Base-by-base conservation (phyloP, 2,888 invertebrate genomes). In the Drosophila koepferae region DNA sequence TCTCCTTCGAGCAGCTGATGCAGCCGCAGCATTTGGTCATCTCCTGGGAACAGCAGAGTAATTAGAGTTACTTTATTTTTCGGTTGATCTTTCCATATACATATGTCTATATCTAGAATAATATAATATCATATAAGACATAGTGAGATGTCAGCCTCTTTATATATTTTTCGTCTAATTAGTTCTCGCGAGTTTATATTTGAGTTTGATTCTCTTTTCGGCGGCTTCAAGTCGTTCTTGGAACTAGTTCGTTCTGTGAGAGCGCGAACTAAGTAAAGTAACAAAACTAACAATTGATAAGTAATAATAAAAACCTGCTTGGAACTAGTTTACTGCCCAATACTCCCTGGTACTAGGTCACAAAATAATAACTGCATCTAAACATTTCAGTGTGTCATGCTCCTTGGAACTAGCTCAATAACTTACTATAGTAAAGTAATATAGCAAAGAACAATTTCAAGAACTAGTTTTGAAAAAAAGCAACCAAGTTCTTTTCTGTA, bases 1-100 rank as follows among this genome's bases (percentile, higher is more conserved):
- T 95, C 92, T 96, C 96, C 56, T 94, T 94, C 7, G 96, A 95
- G 86, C 96, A 96, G 4, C 95, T 95, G 69, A 95, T 93, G 93
- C 95, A 95, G 60, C 94, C 94, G 77, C 94, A 95, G 78, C 92
- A 93, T 69, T 93, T 92, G 83, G 93, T 92, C 16, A 79, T 40
- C 68, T 91, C 90, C 92, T 92, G 66, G 3, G 56, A 23, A 44
- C 0, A 6, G 3, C 18, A 18, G 23, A 16, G 0, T 3, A 14
- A 23, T 16, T 16, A 3, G 1, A 7, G 8, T 3, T 6, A 18
- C 12, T 51, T 5, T 34, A 14, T 23, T 46, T 46, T 2, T n/a
- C n/a, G 10, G 12, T 12, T 20, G 12, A 20, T 2, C 20, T 46
- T 14, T 14, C 20, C 23, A 23, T 7, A 46, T 18, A 41, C 2